Base-by-base conservation (phyloP, 1,140 invertebrate species). In the Bemisia tabaci region DNA sequence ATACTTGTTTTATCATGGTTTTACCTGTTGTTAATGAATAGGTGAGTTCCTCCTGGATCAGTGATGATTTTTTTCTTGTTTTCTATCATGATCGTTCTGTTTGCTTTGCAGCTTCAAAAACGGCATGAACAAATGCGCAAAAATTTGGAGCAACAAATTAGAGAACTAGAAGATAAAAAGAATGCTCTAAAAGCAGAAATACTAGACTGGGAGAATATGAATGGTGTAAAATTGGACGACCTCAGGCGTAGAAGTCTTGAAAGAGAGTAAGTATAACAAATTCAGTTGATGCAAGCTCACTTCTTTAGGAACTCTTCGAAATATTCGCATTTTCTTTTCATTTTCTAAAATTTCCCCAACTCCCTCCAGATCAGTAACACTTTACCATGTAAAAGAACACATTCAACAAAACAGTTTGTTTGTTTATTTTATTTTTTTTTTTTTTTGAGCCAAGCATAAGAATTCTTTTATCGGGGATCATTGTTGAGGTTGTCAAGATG, bases 141-240 rank as follows among this genome's bases (percentile, higher is more conserved):
- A 70, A 79, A 86, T 67, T 80, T 95, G 59, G 91, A 95, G 76
- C 86, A 91, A 71, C 92, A 97, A 78, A 85, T 91, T 68, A 86
- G 88, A 63, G 94, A 97, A 76, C 75, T 97, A 70, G 92, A 97
- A 69, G 94, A 97, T 70, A 91, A 92, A 71, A 83, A 90, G 74
- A 83, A 87, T 69, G 84, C 85, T 22, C 92, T 95, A 72, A 90
- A 93, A 71, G 80, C 85, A n/a, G 95, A 98, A 75, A 92, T 88
- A 73, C 79, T 85, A 69, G 78, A 84, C 27, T 97, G 94, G 93
- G 94, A 97, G 78, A 87, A 91, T 68, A 82, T 87, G n/a, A 91
- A 91, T 74, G 89, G 90, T 69, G 84, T 92, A 39, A 92, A 88
- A 75, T 84, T 94, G 69, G 91, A 93, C 74, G 91, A 94, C 75